phyloP scores from a whole-genome alignment of 37 sponge, comb jelly and placozoan genomes.

The Halichondria panicea region DNA sequence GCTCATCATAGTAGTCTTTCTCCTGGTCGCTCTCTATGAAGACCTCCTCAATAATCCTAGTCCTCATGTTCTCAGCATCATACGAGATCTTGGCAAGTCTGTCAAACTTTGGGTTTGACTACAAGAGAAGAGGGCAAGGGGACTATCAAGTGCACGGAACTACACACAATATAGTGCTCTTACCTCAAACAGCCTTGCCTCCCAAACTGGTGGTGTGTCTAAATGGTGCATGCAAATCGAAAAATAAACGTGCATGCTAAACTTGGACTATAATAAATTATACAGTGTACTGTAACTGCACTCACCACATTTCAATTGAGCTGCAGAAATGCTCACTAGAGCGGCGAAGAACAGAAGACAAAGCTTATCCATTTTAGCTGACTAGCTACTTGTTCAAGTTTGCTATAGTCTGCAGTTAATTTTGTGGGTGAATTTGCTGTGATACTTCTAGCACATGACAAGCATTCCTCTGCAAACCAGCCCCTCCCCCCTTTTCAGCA shows the following conservation, averaged over 20 bases:
- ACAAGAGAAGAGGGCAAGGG: neutral
- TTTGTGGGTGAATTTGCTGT: no score
- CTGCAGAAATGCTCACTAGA: neutral
- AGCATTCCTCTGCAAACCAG: no score
- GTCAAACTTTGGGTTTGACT: conserved; percentile 41
- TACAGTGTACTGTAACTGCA: no score
- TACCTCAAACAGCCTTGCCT: conserved; percentile 34
- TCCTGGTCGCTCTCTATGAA: neutral
- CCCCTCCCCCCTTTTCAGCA: no score
- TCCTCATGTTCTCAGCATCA: conserved; percentile 15
- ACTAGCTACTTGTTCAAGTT: no score
- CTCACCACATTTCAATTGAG: conserved; percentile 26
- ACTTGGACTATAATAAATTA: neutral
- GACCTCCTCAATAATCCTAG: conserved; percentile 18
- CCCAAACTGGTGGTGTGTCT: conserved; percentile 39
- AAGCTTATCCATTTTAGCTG: no score
- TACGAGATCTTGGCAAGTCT: conserved; percentile 29
- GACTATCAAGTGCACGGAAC: neutral
- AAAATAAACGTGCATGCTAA: neutral
- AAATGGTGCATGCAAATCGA: neutral
- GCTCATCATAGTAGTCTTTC: conserved; percentile 18
- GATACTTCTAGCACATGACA: no score
- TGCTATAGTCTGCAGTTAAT: no score
- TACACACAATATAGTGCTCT: neutral
- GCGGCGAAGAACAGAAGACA: neutral